These are phyloP conservation scores for Arvicanthis niloticus DNA, from an alignment of 2,113 vertebrate genomes.

Conservation along the genomic window DNA sequence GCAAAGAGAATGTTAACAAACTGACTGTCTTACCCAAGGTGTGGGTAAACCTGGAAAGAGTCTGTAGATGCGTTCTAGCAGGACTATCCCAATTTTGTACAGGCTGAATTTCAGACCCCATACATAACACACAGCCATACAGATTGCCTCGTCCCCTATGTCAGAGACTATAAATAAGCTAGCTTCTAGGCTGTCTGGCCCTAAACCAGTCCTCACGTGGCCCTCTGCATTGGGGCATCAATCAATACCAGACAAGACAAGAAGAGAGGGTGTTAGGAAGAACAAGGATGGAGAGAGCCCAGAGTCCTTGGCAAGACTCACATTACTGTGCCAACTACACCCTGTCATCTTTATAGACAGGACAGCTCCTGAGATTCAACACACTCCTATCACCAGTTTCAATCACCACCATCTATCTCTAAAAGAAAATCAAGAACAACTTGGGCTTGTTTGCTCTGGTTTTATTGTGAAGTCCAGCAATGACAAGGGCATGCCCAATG, in stretches of 20 bases:
- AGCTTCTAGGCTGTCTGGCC: not conserved
- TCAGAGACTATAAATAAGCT: constrained; percentile 5
- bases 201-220: not conserved
- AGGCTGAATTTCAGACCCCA: not conserved
- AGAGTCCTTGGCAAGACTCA: not conserved
- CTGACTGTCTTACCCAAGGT: not conserved
- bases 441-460: constrained; percentile 3
- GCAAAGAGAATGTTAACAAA: not conserved
- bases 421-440: constrained; percentile 61
- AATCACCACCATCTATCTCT: constrained; percentile 74
- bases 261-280: not conserved
- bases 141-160: not conserved
- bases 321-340: constrained; percentile 60
- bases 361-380: constrained; percentile 75
- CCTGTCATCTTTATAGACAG: constrained; percentile 44
- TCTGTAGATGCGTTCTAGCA: not conserved
- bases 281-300: not conserved
- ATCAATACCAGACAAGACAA: not conserved
- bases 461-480: constrained; percentile 46
- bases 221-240: not conserved
- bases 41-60: not conserved
- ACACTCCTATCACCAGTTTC: constrained; percentile 75
- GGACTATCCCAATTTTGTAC: not conserved
- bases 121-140: not conserved
- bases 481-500: not conserved